Evolutionary conservation across 1,140 invertebrate species (phyloP).

Genomic region (Trichonephila clavata): DNA sequence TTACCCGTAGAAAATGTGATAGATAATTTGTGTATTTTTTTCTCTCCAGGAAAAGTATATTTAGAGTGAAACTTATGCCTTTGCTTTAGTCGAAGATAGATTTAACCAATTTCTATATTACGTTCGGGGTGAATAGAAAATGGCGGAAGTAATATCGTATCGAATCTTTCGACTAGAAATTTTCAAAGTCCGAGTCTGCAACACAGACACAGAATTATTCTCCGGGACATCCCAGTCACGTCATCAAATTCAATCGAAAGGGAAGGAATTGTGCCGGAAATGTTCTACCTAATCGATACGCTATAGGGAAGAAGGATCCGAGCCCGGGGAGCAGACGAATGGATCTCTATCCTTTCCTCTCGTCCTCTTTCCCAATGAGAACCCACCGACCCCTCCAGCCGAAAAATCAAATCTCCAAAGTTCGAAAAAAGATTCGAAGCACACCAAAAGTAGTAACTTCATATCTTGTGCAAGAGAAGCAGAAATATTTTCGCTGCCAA

Average conservation of each 20-base stretch:
- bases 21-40: no score
- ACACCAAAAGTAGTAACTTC: not conserved
- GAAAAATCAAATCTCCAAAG: conserved; percentile 20
- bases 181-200: not conserved
- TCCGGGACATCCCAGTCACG: not conserved
- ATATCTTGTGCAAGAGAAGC: not conserved
- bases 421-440: not conserved
- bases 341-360: not conserved
- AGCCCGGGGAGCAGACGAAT: not conserved
- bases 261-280: not conserved
- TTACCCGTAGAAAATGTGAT: no score
- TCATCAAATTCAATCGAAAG: not conserved
- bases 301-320: not conserved
- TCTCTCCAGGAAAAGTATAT: no score
- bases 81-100: no score
- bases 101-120: no score
- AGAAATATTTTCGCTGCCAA: not conserved
- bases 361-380: not conserved
- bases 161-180: not conserved
- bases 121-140: no score
- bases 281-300: conserved; percentile 13
- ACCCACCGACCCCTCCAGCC: not conserved
- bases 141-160: no score
- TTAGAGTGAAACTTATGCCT: no score
- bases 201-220: no score